Base-by-base conservation (phyloP, 2,888 invertebrate species). In the Eretmocerus hayati region DNA sequence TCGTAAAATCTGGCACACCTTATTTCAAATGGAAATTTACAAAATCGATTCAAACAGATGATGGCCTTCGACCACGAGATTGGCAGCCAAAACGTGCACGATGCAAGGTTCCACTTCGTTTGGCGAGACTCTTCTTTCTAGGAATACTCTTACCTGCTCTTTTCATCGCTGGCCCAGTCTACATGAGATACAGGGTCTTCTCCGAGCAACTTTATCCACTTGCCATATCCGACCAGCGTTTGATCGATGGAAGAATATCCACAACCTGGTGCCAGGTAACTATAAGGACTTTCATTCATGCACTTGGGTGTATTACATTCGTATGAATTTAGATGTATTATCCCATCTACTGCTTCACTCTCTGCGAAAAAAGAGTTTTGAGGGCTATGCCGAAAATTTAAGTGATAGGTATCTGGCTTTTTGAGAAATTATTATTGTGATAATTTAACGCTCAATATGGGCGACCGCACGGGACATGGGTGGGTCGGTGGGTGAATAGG, bases 241-340 rank as follows among this genome's bases (percentile, higher is more conserved):
- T 87, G 48, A 77, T 87, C 54, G 86, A 87, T 66, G 79, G 79
- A 61, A 81, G 77, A 72, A 80, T 87, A 56, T 87, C 87, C 1
- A 84, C 87, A 2, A 83, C 81, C 16, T 87, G 87, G 87, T 87
- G 87, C 63, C 85, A 87, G 79, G 86, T 86, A 71, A 13, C 8
- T 26, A n/a, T n/a, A n/a, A n/a, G n/a, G n/a, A n/a, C n/a, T n/a
- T n/a, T n/a, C n/a, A n/a, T n/a, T n/a, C n/a, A n/a, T n/a, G n/a
- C n/a, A n/a, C n/a, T n/a, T n/a, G n/a, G n/a, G n/a, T n/a, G n/a
- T n/a, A n/a, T n/a, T n/a, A n/a, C n/a, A n/a, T n/a, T n/a, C n/a
- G n/a, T n/a, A n/a, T n/a, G n/a, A n/a, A n/a, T n/a, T n/a, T n/a
- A n/a, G n/a, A n/a, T n/a, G n/a, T n/a, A n/a, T n/a, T n/a, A n/a